phyloP scores from a whole-genome alignment of 2,113 vertebrate species.

The Heterochromis multidens region DNA sequence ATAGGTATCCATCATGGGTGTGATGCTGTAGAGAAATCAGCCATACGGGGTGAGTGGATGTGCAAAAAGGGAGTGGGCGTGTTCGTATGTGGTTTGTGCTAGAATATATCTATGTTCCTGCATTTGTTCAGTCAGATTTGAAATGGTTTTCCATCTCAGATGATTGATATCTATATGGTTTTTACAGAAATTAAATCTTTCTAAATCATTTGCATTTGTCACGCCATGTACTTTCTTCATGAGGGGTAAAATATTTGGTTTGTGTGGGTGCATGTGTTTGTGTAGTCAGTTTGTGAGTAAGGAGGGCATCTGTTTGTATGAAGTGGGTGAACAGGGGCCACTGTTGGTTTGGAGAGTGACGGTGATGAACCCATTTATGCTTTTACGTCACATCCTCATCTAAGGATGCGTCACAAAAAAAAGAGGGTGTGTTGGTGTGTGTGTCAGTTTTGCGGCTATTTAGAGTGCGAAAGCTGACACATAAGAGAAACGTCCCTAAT shows the following conservation, averaged over 20 bases:
- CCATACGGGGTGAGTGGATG: constrained; percentile 25
- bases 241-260: neutral
- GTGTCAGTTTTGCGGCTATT: neutral
- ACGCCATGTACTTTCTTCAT: neutral
- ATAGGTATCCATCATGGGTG: constrained; percentile 20
- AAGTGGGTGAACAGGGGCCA: neutral
- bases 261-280: neutral
- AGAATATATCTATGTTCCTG: neutral
- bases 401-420: constrained; percentile 37
- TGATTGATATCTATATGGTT: neutral
- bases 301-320: neutral
- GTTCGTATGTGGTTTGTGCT: neutral
- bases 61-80: constrained; percentile 33
- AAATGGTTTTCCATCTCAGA: neutral
- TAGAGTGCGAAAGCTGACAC: neutral
- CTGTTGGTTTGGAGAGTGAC: neutral
- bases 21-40: constrained; percentile 39
- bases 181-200: neutral
- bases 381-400: constrained; percentile 39
- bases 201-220: neutral
- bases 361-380: constrained; percentile 23
- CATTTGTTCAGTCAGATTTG: neutral
- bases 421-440: neutral
- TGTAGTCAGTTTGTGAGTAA: neutral
- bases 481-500: neutral